These are phyloP conservation scores for Bedellia somnulentella DNA, from an alignment of 2,888 invertebrate genomes.

Conservation along the genomic window DNA sequence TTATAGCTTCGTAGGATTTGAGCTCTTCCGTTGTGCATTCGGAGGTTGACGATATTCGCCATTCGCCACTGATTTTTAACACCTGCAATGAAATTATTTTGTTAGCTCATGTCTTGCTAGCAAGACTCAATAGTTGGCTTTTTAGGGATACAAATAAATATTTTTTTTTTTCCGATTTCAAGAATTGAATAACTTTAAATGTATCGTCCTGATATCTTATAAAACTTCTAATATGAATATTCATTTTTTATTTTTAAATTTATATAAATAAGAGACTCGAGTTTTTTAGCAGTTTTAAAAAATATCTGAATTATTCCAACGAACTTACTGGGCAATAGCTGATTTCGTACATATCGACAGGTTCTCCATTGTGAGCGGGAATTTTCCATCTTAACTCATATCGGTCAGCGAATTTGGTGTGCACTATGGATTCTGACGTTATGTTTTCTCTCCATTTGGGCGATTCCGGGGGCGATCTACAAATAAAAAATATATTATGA, in stretches of 20 bases:
- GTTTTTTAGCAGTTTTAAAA: neutral
- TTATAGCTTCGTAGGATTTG: slow-evolving; percentile 64
- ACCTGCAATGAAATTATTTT: slow-evolving; percentile 40
- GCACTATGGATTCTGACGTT: slow-evolving; percentile 42
- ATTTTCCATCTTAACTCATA: slow-evolving; percentile 83
- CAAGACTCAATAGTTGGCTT: too few relatives aligned
- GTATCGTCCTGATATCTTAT: too few relatives aligned
- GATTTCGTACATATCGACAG: slow-evolving; percentile 80
- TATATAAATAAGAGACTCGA: neutral
- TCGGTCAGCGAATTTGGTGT: slow-evolving; percentile 69
- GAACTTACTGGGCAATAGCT: slow-evolving; percentile 80
- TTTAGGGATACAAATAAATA: too few relatives aligned
- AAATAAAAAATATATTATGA: slow-evolving; percentile 1
- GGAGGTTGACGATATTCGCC: slow-evolving; percentile 57
- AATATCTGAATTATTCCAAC: too few relatives aligned
- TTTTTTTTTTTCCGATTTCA: too few relatives aligned
- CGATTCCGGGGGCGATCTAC: slow-evolving; percentile 71
- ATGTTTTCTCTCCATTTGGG: slow-evolving; percentile 48
- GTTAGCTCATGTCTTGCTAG: neutral
- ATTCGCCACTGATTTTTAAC: slow-evolving; percentile 67
- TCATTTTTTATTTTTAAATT: neutral
- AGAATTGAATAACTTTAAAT: too few relatives aligned
- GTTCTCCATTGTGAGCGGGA: slow-evolving; percentile 88
- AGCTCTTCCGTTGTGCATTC: slow-evolving; percentile 64
- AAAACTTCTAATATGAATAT: neutral